Evolutionary conservation across 2,113 vertebrate genomes (phyloP).

Genomic region (Rhineura floridana): DNA sequence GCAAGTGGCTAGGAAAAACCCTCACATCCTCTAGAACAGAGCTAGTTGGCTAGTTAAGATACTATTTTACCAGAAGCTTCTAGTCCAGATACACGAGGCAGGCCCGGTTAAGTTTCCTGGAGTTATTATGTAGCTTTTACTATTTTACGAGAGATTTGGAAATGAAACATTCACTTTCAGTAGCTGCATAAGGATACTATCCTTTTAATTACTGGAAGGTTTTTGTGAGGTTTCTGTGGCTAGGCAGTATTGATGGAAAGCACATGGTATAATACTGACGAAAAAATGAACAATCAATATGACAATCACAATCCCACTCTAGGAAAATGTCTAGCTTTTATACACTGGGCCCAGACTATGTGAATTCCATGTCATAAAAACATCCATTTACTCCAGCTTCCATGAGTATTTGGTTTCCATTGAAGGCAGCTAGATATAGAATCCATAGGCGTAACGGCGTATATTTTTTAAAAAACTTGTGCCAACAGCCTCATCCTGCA

Average conservation of each 20-base stretch:
- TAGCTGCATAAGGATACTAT: constrained; percentile 24
- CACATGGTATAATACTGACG: constrained; percentile 25
- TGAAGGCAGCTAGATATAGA: not conserved
- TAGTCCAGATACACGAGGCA: constrained; percentile 5
- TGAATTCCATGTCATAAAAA: constrained; percentile 37
- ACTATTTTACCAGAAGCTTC: constrained; percentile 37
- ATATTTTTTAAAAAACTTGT: accelerated
- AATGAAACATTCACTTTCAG: constrained; percentile 35
- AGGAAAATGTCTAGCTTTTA: constrained; percentile 23
- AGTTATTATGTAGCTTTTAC: constrained; percentile 36
- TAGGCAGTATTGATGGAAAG: constrained; percentile 52
- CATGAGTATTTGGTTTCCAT: constrained; percentile 31
- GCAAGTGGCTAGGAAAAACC: constrained; percentile 43
- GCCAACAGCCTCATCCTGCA: not conserved
- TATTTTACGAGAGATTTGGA: constrained; percentile 41
- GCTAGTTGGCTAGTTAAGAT: constrained; percentile 36
- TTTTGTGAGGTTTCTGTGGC: constrained; percentile 31
- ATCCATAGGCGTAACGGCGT: not conserved
- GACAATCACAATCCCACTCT: constrained; percentile 14
- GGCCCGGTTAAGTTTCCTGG: constrained; percentile 34
- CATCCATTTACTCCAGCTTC: constrained; percentile 20
- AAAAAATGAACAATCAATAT: constrained; percentile 20
- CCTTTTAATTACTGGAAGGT: constrained; percentile 50
- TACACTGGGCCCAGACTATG: not conserved
- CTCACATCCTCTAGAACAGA: constrained; percentile 45